Base-by-base conservation (phyloP, 2,797 vertebrate species). In the Parotocinclus haroldoi region DNA sequence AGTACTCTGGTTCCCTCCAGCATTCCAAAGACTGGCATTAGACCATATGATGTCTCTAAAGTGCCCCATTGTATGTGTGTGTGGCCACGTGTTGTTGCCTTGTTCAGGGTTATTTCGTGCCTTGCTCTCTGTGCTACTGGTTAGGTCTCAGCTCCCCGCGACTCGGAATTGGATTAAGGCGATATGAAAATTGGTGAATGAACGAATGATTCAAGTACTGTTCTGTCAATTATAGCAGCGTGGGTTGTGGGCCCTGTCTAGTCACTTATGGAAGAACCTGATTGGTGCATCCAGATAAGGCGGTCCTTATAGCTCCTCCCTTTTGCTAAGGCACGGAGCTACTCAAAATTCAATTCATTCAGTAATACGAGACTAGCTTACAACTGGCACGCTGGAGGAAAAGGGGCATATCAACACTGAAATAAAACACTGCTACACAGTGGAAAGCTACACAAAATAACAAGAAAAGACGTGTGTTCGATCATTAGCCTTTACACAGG, bases 301-400 rank as follows among this genome's bases (percentile, higher is more conserved):
- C 40, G 40, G 40, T 17, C 1, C 40, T 1, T 9, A 1, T 16
- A 3, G n/a, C 40, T 7, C 40, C 62, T 12, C 62, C 50, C 9
- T 36, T n/a, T n/a, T 39, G 14, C 40, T 27, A 36, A 45, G 27
- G 7, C 18, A 55, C 14, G 45, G 40, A 37, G 51, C 51, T 13
- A 16, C 51, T 54, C 62, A 5, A 17, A 46, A 46, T 53, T 46
- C 10, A 45, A 17, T 55, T 46, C 44, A 45, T 64, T 45, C 27
- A 61, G 37, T 0, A 27, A 46, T 57, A 51, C 44, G 49, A 9
- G n/a, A 53, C 13, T 5, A 27, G 27, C 27, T 7, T 16, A 14
- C 8, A 50, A 16, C n/a, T 6, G 8, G 40, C 40, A 42, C 40
- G 9, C 40, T 1, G 40, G 40, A 42, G 40, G 40, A 9, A 3